Evolutionary conservation across 2,797 vertebrate species (phyloP).

Genomic region (Pantherophis alleghaniensis): DNA sequence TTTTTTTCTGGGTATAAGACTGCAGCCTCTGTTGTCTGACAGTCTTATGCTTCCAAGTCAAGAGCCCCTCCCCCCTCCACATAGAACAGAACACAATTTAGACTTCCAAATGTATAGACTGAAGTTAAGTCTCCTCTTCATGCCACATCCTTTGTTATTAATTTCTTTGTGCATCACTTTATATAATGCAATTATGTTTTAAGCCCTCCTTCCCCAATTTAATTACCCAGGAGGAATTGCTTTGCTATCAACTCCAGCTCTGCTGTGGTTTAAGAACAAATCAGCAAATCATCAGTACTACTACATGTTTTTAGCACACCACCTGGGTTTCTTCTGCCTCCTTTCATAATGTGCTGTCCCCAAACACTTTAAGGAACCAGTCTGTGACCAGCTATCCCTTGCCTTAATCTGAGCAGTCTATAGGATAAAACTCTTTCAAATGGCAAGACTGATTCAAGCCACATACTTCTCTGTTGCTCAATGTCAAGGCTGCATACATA

Average conservation of each 20-base stretch:
- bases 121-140: constrained; percentile 46
- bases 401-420: constrained; percentile 56
- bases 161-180: not conserved
- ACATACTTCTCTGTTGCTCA: constrained; percentile 48
- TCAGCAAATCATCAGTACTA: constrained; percentile 68
- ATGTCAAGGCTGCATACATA: constrained; percentile 67
- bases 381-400: constrained; percentile 66
- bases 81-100: not conserved
- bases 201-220: constrained; percentile 2
- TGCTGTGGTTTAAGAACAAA: constrained; percentile 49
- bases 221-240: constrained; percentile 55
- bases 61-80: not conserved
- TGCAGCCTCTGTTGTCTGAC: constrained; percentile 4
- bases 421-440: constrained; percentile 54
- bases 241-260: constrained; percentile 50
- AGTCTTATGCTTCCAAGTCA: constrained; percentile 15
- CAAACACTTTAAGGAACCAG: constrained; percentile 64
- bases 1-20: not conserved
- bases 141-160: constrained; percentile 23
- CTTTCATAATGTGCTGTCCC: constrained; percentile 46
- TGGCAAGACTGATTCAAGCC: constrained; percentile 61
- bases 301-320: constrained; percentile 68
- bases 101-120: constrained; percentile 4
- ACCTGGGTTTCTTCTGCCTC: constrained; percentile 54
- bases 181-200: constrained; percentile 27